These are phyloP conservation scores for Pogonomyrmex barbatus DNA, from an alignment of 1,140 invertebrate species.

Conservation along the genomic window DNA sequence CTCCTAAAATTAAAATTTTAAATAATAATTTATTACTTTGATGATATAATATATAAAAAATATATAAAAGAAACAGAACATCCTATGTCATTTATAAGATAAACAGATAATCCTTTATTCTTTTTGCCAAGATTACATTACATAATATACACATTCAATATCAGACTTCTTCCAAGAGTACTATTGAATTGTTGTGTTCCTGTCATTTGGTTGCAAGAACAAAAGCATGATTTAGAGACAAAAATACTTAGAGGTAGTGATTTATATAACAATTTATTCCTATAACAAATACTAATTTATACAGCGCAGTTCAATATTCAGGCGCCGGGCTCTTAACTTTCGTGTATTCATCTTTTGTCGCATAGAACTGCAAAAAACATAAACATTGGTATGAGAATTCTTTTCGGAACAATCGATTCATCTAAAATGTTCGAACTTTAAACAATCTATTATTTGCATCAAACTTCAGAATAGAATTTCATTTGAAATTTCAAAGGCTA, in stretches of 20 bases:
- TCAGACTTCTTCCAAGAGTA: background rate
- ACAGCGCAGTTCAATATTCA: constrained; percentile 86
- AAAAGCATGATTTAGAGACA: background rate
- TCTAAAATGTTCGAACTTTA: background rate
- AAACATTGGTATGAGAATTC: background rate
- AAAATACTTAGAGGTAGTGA: background rate
- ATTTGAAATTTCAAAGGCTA: background rate
- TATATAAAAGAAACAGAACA: background rate
- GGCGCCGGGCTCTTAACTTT: constrained; percentile 89
- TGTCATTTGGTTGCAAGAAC: background rate
- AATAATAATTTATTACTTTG: background rate
- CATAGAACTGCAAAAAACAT: constrained; percentile 88
- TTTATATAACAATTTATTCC: constrained; percentile 53
- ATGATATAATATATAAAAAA: background rate
- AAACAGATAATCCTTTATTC: constrained; percentile 25
- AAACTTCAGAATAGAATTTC: background rate
- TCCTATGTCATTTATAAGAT: background rate
- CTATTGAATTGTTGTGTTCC: background rate
- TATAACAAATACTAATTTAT: constrained; percentile 60
- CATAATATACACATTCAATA: constrained; percentile 11
- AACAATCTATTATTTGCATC: background rate
- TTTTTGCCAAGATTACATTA: constrained; percentile 27
- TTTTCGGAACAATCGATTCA: background rate
- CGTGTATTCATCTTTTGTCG: constrained; percentile 87
- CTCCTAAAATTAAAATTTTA: no score